Percentiles rank a stretch among this genome's conserved stretches.
Conservation (phyloP, 2,888 invertebrate species). For the Dynastes grantii region DNA sequence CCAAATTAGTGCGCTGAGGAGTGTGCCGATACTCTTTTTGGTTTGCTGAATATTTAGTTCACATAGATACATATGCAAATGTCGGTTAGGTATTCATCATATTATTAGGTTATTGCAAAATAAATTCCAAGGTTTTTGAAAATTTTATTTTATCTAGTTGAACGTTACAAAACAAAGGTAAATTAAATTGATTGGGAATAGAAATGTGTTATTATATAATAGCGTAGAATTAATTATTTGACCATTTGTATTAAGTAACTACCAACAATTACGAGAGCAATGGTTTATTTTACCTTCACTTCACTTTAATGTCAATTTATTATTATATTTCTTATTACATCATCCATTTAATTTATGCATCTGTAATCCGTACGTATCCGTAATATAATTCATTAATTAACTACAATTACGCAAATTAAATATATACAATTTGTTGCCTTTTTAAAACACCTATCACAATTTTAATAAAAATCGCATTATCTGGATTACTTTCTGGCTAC, state of each 20-base stretch:
- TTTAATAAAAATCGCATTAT: no score
- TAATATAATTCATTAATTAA: background rate
- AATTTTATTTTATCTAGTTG: no score
- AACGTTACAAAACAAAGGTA: no score
- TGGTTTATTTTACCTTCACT: conserved; percentile 16
- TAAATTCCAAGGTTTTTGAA: no score
- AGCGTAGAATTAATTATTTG: background rate
- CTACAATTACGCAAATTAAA: background rate
- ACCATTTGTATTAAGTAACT: conserved; percentile 7
- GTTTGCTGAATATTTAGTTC: no score
- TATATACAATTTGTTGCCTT: background rate
- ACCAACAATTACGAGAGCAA: background rate
- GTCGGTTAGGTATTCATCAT: no score
- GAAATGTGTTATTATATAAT: conserved; percentile 17
- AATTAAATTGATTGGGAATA: background rate
- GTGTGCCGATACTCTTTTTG: no score
- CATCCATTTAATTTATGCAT: background rate
- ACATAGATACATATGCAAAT: no score
- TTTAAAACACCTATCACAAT: no score
- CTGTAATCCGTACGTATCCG: background rate
- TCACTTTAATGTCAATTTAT: background rate
- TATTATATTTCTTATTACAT: conserved; percentile 10
- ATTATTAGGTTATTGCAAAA: no score
- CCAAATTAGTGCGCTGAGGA: no score
- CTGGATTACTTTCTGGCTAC: no score